A percentile compares a stretch with the other conserved stretches of the same genome.
Conservation (phyloP, 2,797 vertebrate genomes). For the Cuniculus paca region DNA sequence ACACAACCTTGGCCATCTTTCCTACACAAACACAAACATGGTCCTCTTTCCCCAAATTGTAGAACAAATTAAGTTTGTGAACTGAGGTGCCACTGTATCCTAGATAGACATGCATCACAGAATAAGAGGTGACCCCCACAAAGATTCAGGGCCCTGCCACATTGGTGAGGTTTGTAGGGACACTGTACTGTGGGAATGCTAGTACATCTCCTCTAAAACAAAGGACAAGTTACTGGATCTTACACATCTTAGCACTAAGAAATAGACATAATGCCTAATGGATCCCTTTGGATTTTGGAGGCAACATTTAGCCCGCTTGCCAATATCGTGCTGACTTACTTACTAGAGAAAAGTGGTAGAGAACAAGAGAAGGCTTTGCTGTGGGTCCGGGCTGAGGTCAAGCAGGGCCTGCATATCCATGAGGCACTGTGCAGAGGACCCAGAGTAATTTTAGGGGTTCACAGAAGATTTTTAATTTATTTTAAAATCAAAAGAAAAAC, state of each 20-base stretch:
- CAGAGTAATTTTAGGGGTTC: background rate
- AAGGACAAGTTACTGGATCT: background rate
- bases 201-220: background rate
- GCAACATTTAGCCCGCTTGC: background rate
- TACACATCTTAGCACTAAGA: background rate
- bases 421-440: background rate
- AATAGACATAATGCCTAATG: background rate
- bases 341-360: background rate
- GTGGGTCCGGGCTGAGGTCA: rapidly evolving
- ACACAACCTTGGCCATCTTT: background rate
- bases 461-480: background rate
- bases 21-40: background rate
- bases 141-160: background rate
- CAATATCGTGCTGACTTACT: background rate
- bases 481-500: slow-evolving; percentile 39
- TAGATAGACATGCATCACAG: background rate
- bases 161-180: background rate
- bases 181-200: background rate
- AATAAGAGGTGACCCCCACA: background rate
- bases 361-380: background rate
- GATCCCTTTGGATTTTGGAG: background rate
- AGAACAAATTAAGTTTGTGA: background rate
- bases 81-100: background rate
- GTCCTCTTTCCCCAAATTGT: background rate
- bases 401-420: background rate